Percentiles rank a stretch among this genome's conserved stretches.
These are phyloP conservation scores for Metopia argyrocephala DNA, from an alignment of 2,888 invertebrate genomes.

Conservation along the genomic window DNA sequence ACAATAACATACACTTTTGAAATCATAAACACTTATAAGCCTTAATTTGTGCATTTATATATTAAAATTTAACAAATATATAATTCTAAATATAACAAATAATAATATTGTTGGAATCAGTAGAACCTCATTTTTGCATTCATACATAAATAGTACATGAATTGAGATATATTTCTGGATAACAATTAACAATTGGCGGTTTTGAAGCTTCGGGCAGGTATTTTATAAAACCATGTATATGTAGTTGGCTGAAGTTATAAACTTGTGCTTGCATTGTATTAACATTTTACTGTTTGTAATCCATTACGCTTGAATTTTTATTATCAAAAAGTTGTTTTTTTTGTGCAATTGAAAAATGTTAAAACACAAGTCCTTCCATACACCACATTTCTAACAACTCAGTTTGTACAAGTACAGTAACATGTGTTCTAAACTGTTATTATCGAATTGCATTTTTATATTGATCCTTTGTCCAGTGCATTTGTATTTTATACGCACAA, in stretches of 20 bases:
- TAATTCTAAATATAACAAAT: too few relatives aligned
- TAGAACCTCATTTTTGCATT: not conserved
- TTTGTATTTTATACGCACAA: constrained; percentile 42
- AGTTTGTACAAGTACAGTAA: not conserved
- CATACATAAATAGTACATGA: not conserved
- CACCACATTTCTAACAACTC: not conserved
- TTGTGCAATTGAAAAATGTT: constrained; percentile 8
- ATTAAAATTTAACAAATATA: not conserved
- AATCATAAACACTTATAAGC: not conserved
- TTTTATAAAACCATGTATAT: constrained; percentile 47
- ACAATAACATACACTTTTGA: not conserved
- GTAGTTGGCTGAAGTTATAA: constrained; percentile 34
- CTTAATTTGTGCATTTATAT: not conserved
- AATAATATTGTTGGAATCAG: too few relatives aligned
- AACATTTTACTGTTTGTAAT: not conserved
- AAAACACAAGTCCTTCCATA: constrained; percentile 12
- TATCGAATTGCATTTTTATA: not conserved
- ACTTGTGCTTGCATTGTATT: constrained; percentile 6
- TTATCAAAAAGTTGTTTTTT: too few relatives aligned
- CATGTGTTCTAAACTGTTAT: too few relatives aligned
- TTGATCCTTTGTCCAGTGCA: constrained; percentile 28
- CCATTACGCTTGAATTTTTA: not conserved
- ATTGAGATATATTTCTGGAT: constrained; percentile 51
- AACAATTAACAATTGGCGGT: constrained; percentile 54
- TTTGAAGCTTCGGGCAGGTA: constrained; percentile 56